A percentile compares a stretch with the other conserved stretches of the same genome.
Conservation (phyloP, 1,140 invertebrate species). For the Brachionus asplanchnoidis region DNA sequence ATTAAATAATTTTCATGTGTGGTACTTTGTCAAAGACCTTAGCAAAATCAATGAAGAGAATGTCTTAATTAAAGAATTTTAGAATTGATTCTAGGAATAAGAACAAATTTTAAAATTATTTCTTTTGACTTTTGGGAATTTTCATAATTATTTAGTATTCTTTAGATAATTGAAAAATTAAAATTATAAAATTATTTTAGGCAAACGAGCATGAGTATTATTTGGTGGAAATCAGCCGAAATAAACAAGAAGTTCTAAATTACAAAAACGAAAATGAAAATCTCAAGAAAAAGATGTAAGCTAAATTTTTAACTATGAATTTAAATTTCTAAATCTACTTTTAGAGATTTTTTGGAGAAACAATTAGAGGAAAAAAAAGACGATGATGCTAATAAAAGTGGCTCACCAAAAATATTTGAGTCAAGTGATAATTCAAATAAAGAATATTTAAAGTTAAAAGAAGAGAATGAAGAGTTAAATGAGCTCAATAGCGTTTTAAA, state of each 20-base stretch:
- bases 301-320: not conserved
- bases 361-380: not conserved
- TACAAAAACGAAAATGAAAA: slow-evolving; percentile 18
- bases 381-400: not conserved
- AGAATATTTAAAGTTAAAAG: not conserved
- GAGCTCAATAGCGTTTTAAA: not conserved
- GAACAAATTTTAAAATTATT: no score
- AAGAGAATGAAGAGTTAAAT: slow-evolving; percentile 27
- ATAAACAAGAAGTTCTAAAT: slow-evolving; percentile 5
- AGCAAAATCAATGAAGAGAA: no score
- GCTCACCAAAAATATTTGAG: not conserved
- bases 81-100: no score
- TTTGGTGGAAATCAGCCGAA: not conserved
- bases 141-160: no score
- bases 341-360: slow-evolving; percentile 16
- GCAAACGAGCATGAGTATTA: slow-evolving; percentile 12
- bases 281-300: slow-evolving; percentile 18
- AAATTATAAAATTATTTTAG: not conserved
- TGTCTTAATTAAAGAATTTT: no score
- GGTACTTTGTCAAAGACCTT: no score
- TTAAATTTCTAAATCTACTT: not conserved
- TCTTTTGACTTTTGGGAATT: no score
- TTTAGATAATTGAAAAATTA: no score
- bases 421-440: not conserved
- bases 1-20: no score